Base-by-base conservation (phyloP, 2,797 vertebrate species). In the Pangasius djambal region DNA sequence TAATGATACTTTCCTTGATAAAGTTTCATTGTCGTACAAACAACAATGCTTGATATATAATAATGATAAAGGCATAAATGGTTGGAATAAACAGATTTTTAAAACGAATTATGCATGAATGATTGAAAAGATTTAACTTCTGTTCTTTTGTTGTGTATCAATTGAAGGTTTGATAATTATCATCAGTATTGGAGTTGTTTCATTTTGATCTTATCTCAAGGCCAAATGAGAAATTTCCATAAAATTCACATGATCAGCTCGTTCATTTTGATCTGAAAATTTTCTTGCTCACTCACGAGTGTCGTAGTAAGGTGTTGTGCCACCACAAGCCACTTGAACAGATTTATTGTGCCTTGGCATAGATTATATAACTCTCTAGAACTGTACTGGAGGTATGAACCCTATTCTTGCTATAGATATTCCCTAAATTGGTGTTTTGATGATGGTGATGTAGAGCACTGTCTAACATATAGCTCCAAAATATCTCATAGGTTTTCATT, bases 1-100 rank as follows among this genome's bases (percentile, higher is more conserved):
- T 70, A 61, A 59, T 87, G 59, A 78, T 50, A 40, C 40, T 78
- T 83, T 89, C 72, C 48, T 55, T 59, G 63, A 59, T 78, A 57
- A 89, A 81, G 55, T 52, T 72, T 74, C 40, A 86, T 44, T 13
- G 25, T 40, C 28, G 20, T 57, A 50, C 84, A 79, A 86, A 85
- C 28, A 78, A 48, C 74, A 55, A 61, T 72, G 77, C 50, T 37
- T 82, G 65, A 82, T 86, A 48, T 65, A 65, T 67, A 67, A 84
- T 84, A 31, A 84, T 81, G 37, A 89, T 61, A 37, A 61, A 74
- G 8, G 25, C 52, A 37, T 37, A 69, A 69, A 81, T 40, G 22
- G 15, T 81, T 55, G 4, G n/a, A n/a, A 61, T 70, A 79, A 85
- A 59, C 25, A n/a, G 44, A 40, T 85, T 77, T 75, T n/a, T 48